Base-by-base conservation (phyloP, 2,113 vertebrate species). In the Phoenicopterus ruber region DNA sequence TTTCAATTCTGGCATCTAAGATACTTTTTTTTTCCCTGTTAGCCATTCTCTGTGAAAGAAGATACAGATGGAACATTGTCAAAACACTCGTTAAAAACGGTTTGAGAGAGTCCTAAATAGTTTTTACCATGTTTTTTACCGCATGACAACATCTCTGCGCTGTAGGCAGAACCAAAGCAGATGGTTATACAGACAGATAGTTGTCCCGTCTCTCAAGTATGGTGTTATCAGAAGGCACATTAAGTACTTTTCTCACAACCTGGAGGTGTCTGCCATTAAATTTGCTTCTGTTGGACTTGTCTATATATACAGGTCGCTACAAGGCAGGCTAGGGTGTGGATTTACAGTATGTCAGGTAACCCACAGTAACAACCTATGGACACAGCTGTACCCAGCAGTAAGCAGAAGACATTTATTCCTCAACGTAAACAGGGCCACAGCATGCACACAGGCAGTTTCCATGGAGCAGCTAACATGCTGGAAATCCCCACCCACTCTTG, bases 401-500 rank as follows among this genome's bases (percentile, higher is more conserved):
- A 80, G 78, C 52, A 85, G 62, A 38, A 52, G 34, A 34, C 36
- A 2, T 34, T 21, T 71, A 36, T 49, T 94, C 84, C 36, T 90
- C 44, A 46, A 6, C 0, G 1, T 20, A 91, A 91, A 94, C 57
- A 94, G 84, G 73, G 84, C 61, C 90, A 90, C 13, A 38, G 71
- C 36, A 20, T 28, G 57, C 74, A 79, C 47, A 28, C 19, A 12
- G 69, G 74, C n/a, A 17, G 92, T 87, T 94, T 94, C 84, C 88
- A 82, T 1, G 36, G 78, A 61, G 90, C 87, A 58, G 74, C 65
- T 59, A 76, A 54, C 57, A 3, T 58, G 85, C 92, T 94, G 78
- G 65, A 94, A 93, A 93, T 95, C 93, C 79, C 92, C 93, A 96
- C 96, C 93, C 85, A 54, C 90, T 96, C 92, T 96, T 96, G 90